phyloP scores from a whole-genome alignment of 1,140 invertebrate genomes.

The Penaeus japonicus region DNA sequence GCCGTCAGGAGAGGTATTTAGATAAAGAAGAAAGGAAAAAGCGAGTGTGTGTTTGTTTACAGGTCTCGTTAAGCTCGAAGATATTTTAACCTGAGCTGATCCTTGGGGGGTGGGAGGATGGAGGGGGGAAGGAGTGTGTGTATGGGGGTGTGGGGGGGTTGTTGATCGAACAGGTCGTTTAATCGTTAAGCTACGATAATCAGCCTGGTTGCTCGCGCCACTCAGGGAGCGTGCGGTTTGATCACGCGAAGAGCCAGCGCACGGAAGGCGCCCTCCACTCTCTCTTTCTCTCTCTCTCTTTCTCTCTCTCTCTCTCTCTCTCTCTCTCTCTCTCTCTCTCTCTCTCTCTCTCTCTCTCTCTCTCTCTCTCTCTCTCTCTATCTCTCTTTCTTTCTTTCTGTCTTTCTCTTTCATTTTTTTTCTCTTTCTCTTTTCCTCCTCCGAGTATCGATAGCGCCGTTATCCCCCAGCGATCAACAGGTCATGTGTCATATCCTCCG shows the following conservation, averaged over 20 bases:
- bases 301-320: not conserved
- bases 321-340: not conserved
- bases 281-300: not conserved
- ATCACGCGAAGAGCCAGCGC: too few relatives aligned
- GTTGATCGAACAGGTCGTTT: too few relatives aligned
- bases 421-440: not conserved
- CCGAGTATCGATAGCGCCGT: too few relatives aligned
- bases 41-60: not conserved
- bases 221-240: too few relatives aligned
- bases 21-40: too few relatives aligned
- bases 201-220: too few relatives aligned
- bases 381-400: not conserved
- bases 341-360: not conserved
- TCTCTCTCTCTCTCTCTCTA: not conserved
- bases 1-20: too few relatives aligned
- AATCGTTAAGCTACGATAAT: too few relatives aligned
- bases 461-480: too few relatives aligned
- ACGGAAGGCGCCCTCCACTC: not conserved
- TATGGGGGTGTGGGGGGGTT: not conserved
- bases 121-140: not conserved
- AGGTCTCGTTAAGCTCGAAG: not conserved
- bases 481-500: too few relatives aligned
- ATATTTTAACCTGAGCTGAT: too few relatives aligned
- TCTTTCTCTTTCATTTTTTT: not conserved
- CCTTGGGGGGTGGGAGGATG: not conserved